Base-by-base conservation (phyloP, 2,888 invertebrate genomes). In the Hetaerina titia region DNA sequence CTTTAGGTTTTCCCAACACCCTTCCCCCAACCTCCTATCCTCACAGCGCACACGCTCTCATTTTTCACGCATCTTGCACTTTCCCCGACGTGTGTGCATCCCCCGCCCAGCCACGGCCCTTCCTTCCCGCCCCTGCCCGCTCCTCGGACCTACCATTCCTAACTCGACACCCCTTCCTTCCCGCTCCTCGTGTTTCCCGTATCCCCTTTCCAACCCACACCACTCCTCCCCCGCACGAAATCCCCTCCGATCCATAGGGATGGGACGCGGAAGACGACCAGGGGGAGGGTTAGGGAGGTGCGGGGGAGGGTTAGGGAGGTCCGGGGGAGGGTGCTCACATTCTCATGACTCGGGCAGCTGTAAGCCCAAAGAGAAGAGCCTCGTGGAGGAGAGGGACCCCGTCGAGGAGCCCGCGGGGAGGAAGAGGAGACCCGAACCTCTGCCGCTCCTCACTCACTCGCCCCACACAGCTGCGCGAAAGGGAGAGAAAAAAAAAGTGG, bases 281-380 rank as follows among this genome's bases (percentile, higher is more conserved):
- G 45, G 45, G 45, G 45, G 7, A 22, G 22, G 7, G 69, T 22
- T 64, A 64, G 4, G 17, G 64, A 19, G 19, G 19, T 15, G 19
- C 19, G 74, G 25, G 74, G 74, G 74, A 74, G 25, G 6, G 74
- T 45, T 45, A 25, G 19, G 13, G n/a, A 25, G 15, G 9, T 0
- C 0, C 25, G 74, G 74, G 19, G 8, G 74, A 74, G 74, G n/a
- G 74, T 9, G 5, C 69, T 69, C 69, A n/a, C 69, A 69, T 69
- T 69, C 69, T 69, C 69, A 22, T 69, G 69, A 69, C 69, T 69
- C n/a, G n/a, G 31, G 81, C 81, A 81, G 81, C 81, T 81, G 81
- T 81, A 81, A 81, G 81, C 31, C 31, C 31, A 74, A 4, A 81
- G 25, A 9, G 25, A 13, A 9, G 25, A 13, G 45, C 22, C 19